phyloP scores from a whole-genome alignment of 2,113 vertebrate genomes.

The Baryphthengus martii region DNA sequence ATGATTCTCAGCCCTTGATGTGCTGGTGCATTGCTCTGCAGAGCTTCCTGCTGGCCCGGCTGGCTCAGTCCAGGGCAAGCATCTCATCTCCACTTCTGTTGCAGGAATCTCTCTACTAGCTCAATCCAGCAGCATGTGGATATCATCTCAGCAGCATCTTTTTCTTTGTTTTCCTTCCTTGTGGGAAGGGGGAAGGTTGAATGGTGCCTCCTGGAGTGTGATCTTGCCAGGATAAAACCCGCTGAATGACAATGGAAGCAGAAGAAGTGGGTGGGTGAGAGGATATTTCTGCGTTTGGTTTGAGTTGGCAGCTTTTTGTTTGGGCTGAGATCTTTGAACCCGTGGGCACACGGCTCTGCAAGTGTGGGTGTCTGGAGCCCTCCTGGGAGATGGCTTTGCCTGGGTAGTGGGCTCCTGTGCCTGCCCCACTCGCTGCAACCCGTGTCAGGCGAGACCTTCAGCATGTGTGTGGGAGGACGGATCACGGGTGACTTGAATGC shows the following conservation, averaged over 20 bases:
- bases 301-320: not conserved
- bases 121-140: not conserved
- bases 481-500: not conserved
- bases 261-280: not conserved
- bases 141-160: not conserved
- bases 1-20: not conserved
- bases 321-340: not conserved
- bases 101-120: not conserved
- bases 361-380: not conserved
- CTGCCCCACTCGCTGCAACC: not conserved
- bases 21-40: not conserved
- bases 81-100: not conserved
- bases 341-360: not conserved
- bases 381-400: not conserved
- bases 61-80: not conserved
- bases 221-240: not conserved
- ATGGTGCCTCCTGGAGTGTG: not conserved
- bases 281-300: not conserved
- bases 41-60: not conserved
- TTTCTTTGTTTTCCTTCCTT: not conserved
- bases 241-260: not conserved
- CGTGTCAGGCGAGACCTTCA: rapidly evolving
- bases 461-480: not conserved
- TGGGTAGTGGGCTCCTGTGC: rapidly evolving
- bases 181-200: not conserved